Conservation (phyloP, 1,140 invertebrate genomes). For the Zaprionus camerounensis region DNA sequence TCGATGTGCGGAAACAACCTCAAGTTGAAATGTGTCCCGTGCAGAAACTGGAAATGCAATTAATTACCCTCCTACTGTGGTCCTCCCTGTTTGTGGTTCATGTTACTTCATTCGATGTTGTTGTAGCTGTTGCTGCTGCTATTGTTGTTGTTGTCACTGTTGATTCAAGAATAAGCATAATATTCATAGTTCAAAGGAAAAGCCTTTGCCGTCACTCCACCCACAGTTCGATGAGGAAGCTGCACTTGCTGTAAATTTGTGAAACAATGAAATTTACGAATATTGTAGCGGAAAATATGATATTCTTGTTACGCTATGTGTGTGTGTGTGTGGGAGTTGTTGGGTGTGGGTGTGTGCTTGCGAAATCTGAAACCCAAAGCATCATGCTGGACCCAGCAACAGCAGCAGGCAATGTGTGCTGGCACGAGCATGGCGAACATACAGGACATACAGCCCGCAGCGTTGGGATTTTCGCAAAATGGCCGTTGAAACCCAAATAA, state of each 20-base stretch:
- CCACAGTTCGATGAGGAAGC: slow-evolving; percentile 20
- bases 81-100: slow-evolving; percentile 2
- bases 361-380: slow-evolving; percentile 51
- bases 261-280: slow-evolving; percentile 61
- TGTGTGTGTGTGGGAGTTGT: slow-evolving; percentile 27
- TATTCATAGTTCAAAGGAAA: slow-evolving; percentile 53
- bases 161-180: slow-evolving; percentile 2
- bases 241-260: slow-evolving; percentile 55
- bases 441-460: neutral
- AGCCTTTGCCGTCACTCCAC: neutral
- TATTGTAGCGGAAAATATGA: slow-evolving; percentile 49
- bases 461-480: slow-evolving; percentile 23
- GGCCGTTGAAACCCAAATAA: slow-evolving; percentile 17
- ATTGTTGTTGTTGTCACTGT: slow-evolving; percentile 30
- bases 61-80: slow-evolving; percentile 57
- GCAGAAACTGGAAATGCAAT: slow-evolving; percentile 59
- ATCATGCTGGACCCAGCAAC: neutral
- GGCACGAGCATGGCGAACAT: neutral
- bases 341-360: slow-evolving; percentile 8
- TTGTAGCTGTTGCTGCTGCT: slow-evolving; percentile 17
- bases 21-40: slow-evolving; percentile 36
- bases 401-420: neutral
- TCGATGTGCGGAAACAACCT: slow-evolving; percentile 17
- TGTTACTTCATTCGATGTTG: neutral
- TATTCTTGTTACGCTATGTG: neutral